Percentiles rank a stretch among this genome's conserved stretches.
Conservation (phyloP, 2,888 invertebrate genomes). For the Cataglyphis albicans region DNA sequence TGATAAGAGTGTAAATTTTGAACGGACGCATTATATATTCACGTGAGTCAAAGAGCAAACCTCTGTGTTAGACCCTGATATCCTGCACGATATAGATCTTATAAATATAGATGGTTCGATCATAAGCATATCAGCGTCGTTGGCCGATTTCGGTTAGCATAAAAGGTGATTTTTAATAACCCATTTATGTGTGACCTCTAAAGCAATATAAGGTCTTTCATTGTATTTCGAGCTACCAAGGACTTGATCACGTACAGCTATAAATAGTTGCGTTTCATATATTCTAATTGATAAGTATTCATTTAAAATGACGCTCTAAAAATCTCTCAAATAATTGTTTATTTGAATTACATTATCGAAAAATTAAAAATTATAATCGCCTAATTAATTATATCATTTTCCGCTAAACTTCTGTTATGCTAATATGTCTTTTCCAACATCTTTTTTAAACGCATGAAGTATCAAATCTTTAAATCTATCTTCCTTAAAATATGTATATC, state of each 20-base stretch:
- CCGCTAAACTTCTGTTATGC: background rate
- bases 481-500: background rate
- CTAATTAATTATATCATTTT: background rate
- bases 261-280: background rate
- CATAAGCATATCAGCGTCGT: slow-evolving; percentile 67
- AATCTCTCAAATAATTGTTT: background rate
- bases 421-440: background rate
- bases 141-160: slow-evolving; percentile 46
- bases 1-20: slow-evolving; percentile 65
- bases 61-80: slow-evolving; percentile 63
- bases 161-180: slow-evolving; percentile 52
- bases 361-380: background rate
- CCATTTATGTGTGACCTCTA: slow-evolving; percentile 33
- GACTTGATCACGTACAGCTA: background rate
- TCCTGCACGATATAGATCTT: slow-evolving; percentile 78
- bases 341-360: background rate
- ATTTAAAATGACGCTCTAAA: background rate
- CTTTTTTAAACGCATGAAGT: background rate
- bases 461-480: background rate
- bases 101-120: slow-evolving; percentile 81
- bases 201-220: background rate
- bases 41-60: slow-evolving; percentile 69
- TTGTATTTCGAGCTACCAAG: background rate
- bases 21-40: slow-evolving; percentile 77
- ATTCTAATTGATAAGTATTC: background rate